phyloP scores from a whole-genome alignment of 2,113 vertebrate genomes.

The Paramormyrops kingsleyae region DNA sequence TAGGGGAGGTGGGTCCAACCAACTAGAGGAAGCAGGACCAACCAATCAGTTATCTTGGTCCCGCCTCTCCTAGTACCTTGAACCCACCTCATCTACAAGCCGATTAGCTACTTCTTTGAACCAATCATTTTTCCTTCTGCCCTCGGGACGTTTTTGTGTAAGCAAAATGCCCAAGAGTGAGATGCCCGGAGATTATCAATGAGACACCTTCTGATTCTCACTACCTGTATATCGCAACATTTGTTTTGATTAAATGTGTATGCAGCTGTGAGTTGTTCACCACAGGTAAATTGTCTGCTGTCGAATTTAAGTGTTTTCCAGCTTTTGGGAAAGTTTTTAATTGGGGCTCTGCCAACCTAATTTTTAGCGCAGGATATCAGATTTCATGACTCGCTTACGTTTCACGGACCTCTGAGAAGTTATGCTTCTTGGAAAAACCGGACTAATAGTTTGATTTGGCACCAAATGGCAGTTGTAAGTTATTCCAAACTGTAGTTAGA shows the following conservation, averaged over 20 bases:
- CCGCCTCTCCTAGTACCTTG: too few species aligned
- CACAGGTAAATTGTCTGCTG: not conserved
- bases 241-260: not conserved
- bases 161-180: not conserved
- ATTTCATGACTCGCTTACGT: constrained; percentile 36
- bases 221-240: not conserved
- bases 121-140: too few species aligned
- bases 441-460: constrained; percentile 37
- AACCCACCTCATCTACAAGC: too few species aligned
- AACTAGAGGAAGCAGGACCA: not conserved
- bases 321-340: not conserved
- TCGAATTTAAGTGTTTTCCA: not conserved
- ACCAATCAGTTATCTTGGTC: not conserved
- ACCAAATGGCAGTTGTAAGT: constrained; percentile 31
- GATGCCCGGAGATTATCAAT: not conserved
- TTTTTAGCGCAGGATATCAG: constrained; percentile 24
- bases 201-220: not conserved
- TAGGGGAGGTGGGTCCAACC: not conserved
- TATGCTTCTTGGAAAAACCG: constrained; percentile 38
- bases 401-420: constrained; percentile 33
- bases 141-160: too few species aligned
- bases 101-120: too few species aligned
- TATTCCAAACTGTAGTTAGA: constrained; percentile 13
- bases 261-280: not conserved
- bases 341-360: constrained; percentile 19